These are phyloP conservation scores for Rhingia rostrata DNA, from an alignment of 2,888 invertebrate species.

Conservation along the genomic window DNA sequence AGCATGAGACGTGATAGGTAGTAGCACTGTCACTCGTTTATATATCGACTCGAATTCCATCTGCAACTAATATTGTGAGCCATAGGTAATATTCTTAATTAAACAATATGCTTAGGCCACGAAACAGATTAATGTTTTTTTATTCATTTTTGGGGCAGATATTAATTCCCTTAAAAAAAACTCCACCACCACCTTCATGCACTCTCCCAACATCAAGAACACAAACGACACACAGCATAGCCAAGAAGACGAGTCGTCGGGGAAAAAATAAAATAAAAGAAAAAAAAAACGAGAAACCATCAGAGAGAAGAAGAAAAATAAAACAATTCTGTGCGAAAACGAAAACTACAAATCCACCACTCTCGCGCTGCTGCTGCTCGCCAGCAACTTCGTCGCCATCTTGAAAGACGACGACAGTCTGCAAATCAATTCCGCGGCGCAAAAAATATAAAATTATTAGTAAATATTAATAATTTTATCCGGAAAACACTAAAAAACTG, in stretches of 20 bases:
- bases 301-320: conserved; percentile 73
- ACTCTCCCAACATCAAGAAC: conserved; percentile 50
- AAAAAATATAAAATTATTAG: conserved; percentile 62
- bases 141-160: conserved; percentile 5
- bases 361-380: conserved; percentile 64
- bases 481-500: conserved; percentile 59
- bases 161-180: conserved; percentile 46
- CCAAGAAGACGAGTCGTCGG: conserved; percentile 55
- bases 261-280: conserved; percentile 29
- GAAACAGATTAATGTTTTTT: no score
- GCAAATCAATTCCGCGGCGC: conserved; percentile 66
- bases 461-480: conserved; percentile 56
- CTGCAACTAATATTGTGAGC: no score
- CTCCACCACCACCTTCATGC: conserved; percentile 60
- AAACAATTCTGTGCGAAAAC: conserved; percentile 74
- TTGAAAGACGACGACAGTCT: conserved; percentile 74
- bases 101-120: no score
- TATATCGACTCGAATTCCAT: no score
- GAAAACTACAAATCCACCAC: conserved; percentile 75
- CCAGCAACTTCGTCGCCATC: conserved; percentile 75
- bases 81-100: no score
- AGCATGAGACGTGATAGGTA: no score
- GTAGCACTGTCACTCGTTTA: no score
- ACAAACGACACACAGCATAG: conserved; percentile 51
- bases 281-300: conserved; percentile 65